Evolutionary conservation across 2,888 invertebrate genomes (phyloP).

Genomic region (Stratiomys singularior): DNA sequence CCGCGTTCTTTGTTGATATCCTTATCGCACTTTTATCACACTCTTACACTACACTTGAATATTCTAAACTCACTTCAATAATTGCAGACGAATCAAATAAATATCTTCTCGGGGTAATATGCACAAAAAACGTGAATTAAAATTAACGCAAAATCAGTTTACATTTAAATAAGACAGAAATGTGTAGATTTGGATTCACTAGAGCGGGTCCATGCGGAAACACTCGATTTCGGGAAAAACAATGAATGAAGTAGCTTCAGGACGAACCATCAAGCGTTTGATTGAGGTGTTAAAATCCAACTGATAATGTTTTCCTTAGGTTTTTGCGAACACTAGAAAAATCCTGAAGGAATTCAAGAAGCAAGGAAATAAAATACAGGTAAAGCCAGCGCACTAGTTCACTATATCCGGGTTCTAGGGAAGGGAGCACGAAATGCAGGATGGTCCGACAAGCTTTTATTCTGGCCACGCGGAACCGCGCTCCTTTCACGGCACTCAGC

Average conservation of each 20-base stretch:
- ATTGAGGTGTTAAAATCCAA: not conserved
- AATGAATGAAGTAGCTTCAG: too few relatives aligned
- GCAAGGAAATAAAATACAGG: constrained; percentile 1
- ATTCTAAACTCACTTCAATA: constrained; percentile 22
- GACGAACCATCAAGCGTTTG: not conserved
- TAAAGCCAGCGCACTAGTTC: constrained; percentile 37
- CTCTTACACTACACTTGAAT: constrained; percentile 18
- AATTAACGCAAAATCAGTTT: constrained; percentile 18
- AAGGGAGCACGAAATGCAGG: constrained; percentile 9
- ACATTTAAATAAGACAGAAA: constrained; percentile 33
- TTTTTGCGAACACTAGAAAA: not conserved
- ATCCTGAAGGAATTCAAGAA: not conserved
- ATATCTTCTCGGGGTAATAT: constrained; percentile 1
- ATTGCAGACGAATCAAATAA: constrained; percentile 4
- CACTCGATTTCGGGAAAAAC: too few relatives aligned
- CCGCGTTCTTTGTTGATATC: constrained; percentile 9
- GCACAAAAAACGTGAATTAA: not conserved
- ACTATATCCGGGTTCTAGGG: constrained; percentile 36
- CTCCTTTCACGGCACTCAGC: not conserved
- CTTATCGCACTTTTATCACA: not conserved
- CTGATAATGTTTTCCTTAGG: not conserved
- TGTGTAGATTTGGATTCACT: constrained; percentile 16
- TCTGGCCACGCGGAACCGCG: not conserved
- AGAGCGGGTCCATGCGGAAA: not conserved
- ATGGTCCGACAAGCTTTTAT: not conserved